Evolutionary conservation across 2,113 vertebrate genomes (phyloP), one percentile per base, ranked within the genome.

Genomic region (Tretioscincus oriximinensis): DNA sequence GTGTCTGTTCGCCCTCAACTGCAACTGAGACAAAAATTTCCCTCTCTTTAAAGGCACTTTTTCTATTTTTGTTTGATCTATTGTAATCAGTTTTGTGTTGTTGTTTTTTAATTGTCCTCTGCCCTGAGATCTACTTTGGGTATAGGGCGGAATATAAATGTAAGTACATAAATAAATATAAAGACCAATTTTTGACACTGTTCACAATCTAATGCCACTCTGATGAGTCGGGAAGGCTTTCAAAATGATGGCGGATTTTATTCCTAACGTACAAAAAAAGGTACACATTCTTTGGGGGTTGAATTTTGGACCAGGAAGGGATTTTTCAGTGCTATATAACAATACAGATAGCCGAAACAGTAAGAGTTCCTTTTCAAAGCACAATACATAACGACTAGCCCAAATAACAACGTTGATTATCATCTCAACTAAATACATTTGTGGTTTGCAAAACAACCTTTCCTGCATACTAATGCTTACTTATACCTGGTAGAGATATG

Each of bases 301-400:
- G 31, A 73, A 0, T 21, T 76, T n/a, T 80, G 69, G 63, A 54
- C 0, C 22, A 26, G 64, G 60, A 68, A 65, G 7, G 45, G 61
- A 73, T 86, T 92, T 90, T 76, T 24, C 63, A 76, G 68, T 47
- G 20, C 3, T 21, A 22, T 18, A 71, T 26, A 81, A 58, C 76
- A 60, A 7, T 70, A 58, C 66, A 76, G 10, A 74, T 26, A 67
- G 73, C 77, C 24, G 7, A 77, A 60, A 45, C 9, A 24, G 54
- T 85, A 49, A 58, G 29, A 21, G 16, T 49, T 82, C 16, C 31
- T 82, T 58, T 86, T 49, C 29, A 24, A 82, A 69, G 73, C 35
- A 11, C 14, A 29, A 66, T 70, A 21, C 4, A 1, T 4, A 4
- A 58, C 14, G 14, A 58, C 49, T 12, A 2, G 10, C 12, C 35